Conservation (phyloP, 1,140 invertebrate genomes). For the Cydia pomonella region DNA sequence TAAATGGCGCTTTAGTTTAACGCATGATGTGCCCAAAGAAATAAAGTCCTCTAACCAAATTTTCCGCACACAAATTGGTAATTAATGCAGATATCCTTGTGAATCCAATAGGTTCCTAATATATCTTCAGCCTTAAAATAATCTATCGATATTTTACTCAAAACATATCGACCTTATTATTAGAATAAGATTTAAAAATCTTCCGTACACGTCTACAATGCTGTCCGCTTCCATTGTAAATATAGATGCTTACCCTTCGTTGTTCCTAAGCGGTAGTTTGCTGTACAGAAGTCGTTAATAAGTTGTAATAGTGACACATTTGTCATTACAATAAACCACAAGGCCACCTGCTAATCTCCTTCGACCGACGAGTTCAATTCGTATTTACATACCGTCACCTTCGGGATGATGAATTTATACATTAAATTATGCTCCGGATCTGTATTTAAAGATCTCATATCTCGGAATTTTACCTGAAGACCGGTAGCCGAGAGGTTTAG, state of each 20-base stretch:
- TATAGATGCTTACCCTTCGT: background rate
- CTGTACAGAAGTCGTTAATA: background rate
- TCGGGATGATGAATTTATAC: slow-evolving; percentile 23
- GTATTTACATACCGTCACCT: slow-evolving; percentile 28
- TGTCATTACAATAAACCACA: slow-evolving; percentile 17
- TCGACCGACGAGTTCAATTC: slow-evolving; percentile 13
- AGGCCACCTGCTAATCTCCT: slow-evolving; percentile 28
- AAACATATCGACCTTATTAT: too few relatives aligned
- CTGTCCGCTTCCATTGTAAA: too few relatives aligned
- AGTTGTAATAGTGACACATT: slow-evolving; percentile 23
- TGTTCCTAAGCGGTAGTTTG: background rate
- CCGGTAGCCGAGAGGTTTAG: background rate
- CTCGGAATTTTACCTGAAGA: background rate
- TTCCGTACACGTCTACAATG: too few relatives aligned
- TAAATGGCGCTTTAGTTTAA: too few relatives aligned
- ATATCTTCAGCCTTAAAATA: too few relatives aligned
- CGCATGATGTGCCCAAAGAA: too few relatives aligned
- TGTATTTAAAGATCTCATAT: background rate
- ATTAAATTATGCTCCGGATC: background rate
- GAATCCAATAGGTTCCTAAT: too few relatives aligned
- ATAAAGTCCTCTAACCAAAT: too few relatives aligned
- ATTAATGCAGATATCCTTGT: too few relatives aligned
- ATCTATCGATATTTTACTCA: too few relatives aligned
- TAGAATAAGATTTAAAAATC: too few relatives aligned
- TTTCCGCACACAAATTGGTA: too few relatives aligned